A percentile compares a stretch with the other conserved stretches of the same genome.
phyloP scores from a whole-genome alignment of 2,113 vertebrate species.

The Anoplopoma fimbria region DNA sequence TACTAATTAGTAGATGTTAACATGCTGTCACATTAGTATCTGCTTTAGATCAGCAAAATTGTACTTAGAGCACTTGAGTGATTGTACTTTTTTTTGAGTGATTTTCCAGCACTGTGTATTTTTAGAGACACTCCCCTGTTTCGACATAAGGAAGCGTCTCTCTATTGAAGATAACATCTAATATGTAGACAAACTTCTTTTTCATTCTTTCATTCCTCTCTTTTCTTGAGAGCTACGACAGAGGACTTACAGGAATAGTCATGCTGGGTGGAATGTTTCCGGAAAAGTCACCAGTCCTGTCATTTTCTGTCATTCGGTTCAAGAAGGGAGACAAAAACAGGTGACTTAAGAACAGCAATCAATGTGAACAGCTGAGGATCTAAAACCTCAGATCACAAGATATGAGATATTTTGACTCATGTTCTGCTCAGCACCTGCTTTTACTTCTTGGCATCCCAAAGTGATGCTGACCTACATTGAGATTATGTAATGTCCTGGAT shows the following conservation, averaged over 20 bases:
- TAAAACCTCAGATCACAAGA: slow-evolving; percentile 20
- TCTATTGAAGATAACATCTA: neutral
- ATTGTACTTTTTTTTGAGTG: neutral
- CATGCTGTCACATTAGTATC: neutral
- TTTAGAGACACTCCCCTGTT: neutral
- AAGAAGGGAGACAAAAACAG: neutral
- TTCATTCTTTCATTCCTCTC: neutral
- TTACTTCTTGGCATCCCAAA: neutral
- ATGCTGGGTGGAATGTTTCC: neutral
- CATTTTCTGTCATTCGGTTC: slow-evolving; percentile 1
- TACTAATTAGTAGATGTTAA: neutral
- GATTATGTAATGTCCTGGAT: slow-evolving; percentile 45
- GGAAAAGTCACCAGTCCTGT: neutral
- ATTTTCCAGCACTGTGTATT: neutral
- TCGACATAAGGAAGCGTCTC: neutral
- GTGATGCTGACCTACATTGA: neutral
- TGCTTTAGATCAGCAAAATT: neutral
- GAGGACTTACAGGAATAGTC: neutral
- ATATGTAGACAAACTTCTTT: neutral
- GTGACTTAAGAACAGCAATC: neutral
- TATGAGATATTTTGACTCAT: slow-evolving; percentile 8
- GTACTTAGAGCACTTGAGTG: neutral
- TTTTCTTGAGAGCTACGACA: neutral
- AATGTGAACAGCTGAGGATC: neutral
- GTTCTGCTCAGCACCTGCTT: slow-evolving; percentile 9